These are phyloP conservation scores for Sterna hirundo DNA, from an alignment of 2,113 vertebrate genomes.

Conservation along the genomic window DNA sequence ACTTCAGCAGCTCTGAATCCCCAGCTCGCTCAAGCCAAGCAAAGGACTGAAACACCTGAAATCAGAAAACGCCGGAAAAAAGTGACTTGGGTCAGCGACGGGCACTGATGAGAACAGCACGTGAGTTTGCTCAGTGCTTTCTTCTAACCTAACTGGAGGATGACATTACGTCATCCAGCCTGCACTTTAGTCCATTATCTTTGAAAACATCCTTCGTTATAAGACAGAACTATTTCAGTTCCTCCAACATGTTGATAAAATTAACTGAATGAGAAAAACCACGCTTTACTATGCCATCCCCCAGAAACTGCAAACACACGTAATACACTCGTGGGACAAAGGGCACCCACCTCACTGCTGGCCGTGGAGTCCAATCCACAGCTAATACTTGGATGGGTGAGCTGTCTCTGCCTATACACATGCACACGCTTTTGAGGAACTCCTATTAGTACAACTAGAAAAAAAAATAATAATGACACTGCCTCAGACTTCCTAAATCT, in stretches of 20 bases:
- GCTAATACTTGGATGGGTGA: accelerated
- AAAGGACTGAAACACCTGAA: not conserved
- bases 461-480: not conserved
- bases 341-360: accelerated
- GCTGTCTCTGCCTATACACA: not conserved
- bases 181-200: not conserved
- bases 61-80: not conserved
- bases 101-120: not conserved
- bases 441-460: not conserved
- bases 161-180: not conserved
- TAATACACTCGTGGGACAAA: accelerated
- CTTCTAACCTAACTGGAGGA: not conserved
- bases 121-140: not conserved
- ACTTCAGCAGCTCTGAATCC: not conserved
- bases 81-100: not conserved
- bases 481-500: not conserved
- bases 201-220: not conserved
- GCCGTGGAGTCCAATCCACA: accelerated
- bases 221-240: not conserved
- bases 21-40: not conserved
- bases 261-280: not conserved
- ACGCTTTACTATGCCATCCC: not conserved
- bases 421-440: slow-evolving; percentile 25
- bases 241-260: not conserved
- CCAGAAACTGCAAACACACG: not conserved